Base-by-base conservation (phyloP, 2,113 vertebrate genomes). In the Callipepla californica region DNA sequence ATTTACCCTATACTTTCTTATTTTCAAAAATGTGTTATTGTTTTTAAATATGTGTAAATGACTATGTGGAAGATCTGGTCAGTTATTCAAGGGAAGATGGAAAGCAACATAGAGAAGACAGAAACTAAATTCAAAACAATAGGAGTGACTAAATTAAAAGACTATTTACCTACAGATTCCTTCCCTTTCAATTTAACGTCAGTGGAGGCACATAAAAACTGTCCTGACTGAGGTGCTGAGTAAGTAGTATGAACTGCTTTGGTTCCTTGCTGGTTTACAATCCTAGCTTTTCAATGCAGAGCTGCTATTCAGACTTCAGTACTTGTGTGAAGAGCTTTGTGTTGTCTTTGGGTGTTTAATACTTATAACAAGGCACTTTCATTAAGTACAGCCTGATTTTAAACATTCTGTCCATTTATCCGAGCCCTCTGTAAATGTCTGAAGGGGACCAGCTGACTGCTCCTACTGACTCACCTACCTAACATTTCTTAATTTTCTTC, bases 401-500 rank as follows among this genome's bases (percentile, higher is more conserved):
- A 94, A 94, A 91, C 81, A 92, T 92, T 87, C 75, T 80, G 42
- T 63, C 55, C 36, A 76, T 95, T 96, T 87, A 85, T 93, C 79
- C 89, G 81, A 87, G 42, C 22, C 12, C 36, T 83, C 50, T 87
- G 69, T 62, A 89, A 89, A 82, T 40, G 59, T 80, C 85, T 92
- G 87, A 92, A 53, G 75, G 78, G 82, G 50, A 63, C 45, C 84
- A 91, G 58, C 63, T 83, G 78, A 92, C 38, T 74, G 51, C 11
- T 85, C 67, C 44, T 67, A 80, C 38, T 83, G 78, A 94, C 50
- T 87, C 67, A 89, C 72, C 81, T 87, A 87, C 55, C 79, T 89
- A 94, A 62, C 7, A 85, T 91, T 95, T 92, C 58, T 82, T 94
- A 58, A 82, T 95, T 96, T 94, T 93, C 80, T 80, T 87, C 84